phyloP scores from a whole-genome alignment of 2,888 invertebrate genomes.

The Artemia sinica region DNA sequence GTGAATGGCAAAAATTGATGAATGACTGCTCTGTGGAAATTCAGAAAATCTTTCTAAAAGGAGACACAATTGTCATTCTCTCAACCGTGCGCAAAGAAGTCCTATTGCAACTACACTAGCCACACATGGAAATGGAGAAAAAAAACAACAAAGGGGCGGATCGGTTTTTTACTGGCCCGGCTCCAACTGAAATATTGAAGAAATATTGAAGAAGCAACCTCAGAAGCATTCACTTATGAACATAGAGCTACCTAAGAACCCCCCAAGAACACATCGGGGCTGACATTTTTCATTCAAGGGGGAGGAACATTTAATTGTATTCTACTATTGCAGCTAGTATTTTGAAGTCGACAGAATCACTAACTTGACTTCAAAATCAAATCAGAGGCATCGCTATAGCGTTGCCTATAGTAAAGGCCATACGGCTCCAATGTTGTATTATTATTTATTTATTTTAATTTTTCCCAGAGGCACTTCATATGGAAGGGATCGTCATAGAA shows the following conservation, averaged over 20 bases:
- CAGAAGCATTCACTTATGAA: conserved; percentile 16
- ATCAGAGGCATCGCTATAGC: too few relatives aligned
- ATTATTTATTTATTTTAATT: too few relatives aligned
- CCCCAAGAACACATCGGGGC: conserved; percentile 19
- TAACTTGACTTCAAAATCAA: background rate
- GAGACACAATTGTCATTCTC: conserved; percentile 20
- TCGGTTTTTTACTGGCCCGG: conserved; percentile 26
- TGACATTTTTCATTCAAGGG: conserved; percentile 18
- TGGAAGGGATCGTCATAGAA: too few relatives aligned
- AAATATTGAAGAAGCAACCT: background rate
- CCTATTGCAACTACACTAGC: conserved; percentile 25
- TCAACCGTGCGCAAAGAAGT: conserved; percentile 20
- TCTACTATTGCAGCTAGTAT: conserved; percentile 16
- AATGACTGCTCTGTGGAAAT: too few relatives aligned
- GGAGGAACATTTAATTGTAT: conserved; percentile 22
- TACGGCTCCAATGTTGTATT: too few relatives aligned
- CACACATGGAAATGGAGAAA: conserved; percentile 25
- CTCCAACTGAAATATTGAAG: conserved; percentile 21
- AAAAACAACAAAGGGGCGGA: conserved; percentile 24
- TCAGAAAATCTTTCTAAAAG: too few relatives aligned
- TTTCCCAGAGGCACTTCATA: too few relatives aligned
- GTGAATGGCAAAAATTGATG: too few relatives aligned
- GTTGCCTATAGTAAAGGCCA: too few relatives aligned
- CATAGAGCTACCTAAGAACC: conserved; percentile 17
- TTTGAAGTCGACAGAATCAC: conserved; percentile 20